phyloP scores from a whole-genome alignment of 1,140 invertebrate species.

The Pogonomyrmex barbatus region DNA sequence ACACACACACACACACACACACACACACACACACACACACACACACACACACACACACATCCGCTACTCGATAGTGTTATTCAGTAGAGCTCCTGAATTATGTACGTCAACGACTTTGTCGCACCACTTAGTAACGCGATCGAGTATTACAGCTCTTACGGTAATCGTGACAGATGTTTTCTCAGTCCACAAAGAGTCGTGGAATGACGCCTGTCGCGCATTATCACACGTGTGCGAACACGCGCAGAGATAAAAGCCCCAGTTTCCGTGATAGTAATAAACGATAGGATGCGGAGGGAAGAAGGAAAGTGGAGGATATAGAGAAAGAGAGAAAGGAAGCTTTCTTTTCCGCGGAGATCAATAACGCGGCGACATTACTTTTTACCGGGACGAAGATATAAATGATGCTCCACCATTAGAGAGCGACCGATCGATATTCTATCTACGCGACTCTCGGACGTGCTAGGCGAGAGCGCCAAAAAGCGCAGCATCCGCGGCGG shows the following conservation, averaged over 20 bases:
- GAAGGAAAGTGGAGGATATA: neutral
- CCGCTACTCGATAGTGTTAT: no score
- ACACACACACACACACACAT: no score
- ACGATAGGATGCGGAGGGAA: conserved; percentile 20
- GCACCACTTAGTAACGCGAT: no score
- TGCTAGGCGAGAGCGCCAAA: conserved; percentile 51
- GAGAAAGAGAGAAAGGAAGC: neutral
- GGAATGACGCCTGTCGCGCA: conserved; percentile 36
- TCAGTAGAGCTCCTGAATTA: no score
- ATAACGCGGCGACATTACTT: conserved; percentile 60
- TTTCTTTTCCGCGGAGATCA: conserved; percentile 50
- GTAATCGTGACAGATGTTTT: conserved; percentile 42
- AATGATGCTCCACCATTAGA: conserved; percentile 61
- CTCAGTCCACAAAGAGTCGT: conserved; percentile 27
- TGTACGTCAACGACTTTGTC: no score
- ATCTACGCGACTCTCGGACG: conserved; percentile 47
- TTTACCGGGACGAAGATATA: conserved; percentile 57
- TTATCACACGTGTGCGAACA: conserved; percentile 41
- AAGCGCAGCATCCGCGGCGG: conserved; percentile 32
- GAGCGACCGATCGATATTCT: conserved; percentile 59
- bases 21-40: no score
- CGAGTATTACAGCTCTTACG: neutral
- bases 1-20: no score
- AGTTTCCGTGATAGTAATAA: conserved; percentile 51
- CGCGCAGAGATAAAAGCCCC: conserved; percentile 57